Evolutionary conservation across 2,888 invertebrate species (phyloP).

Genomic region (Tolmerus cingulatus): DNA sequence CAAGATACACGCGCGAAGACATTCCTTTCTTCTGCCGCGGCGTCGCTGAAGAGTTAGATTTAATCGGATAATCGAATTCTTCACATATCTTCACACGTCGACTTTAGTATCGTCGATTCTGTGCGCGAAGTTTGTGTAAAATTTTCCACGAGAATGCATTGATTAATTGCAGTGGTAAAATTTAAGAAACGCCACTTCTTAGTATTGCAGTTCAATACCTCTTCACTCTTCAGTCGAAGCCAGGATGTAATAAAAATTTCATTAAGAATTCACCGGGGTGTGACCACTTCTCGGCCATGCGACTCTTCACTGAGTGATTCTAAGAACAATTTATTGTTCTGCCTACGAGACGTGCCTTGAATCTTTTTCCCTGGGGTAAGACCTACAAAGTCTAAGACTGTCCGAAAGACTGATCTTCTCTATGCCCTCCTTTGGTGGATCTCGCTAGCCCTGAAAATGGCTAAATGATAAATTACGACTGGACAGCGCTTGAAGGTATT

Average conservation of each 20-base stretch:
- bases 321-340: neutral
- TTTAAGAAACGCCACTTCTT: neutral
- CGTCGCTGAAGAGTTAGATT: neutral
- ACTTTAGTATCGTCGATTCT: neutral
- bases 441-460: neutral
- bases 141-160: neutral
- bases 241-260: slow-evolving; percentile 2
- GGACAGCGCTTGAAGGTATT: neutral
- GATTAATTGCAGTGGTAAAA: neutral
- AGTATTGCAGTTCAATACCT: neutral
- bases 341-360: neutral
- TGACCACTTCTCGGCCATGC: neutral
- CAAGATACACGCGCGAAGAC: neutral
- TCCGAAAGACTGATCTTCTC: neutral
- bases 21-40: neutral
- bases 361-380: neutral
- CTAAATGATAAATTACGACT: slow-evolving; percentile 6
- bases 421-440: neutral
- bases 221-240: neutral
- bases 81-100: neutral
- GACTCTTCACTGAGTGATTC: neutral
- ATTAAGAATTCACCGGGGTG: slow-evolving; percentile 4
- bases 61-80: neutral
- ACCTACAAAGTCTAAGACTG: neutral
- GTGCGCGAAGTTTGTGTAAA: neutral